A percentile compares a stretch with the other conserved stretches of the same genome.
These are phyloP conservation scores for Coryphaenoides rupestris DNA, from an alignment of 2,113 vertebrate genomes.

Conservation along the genomic window DNA sequence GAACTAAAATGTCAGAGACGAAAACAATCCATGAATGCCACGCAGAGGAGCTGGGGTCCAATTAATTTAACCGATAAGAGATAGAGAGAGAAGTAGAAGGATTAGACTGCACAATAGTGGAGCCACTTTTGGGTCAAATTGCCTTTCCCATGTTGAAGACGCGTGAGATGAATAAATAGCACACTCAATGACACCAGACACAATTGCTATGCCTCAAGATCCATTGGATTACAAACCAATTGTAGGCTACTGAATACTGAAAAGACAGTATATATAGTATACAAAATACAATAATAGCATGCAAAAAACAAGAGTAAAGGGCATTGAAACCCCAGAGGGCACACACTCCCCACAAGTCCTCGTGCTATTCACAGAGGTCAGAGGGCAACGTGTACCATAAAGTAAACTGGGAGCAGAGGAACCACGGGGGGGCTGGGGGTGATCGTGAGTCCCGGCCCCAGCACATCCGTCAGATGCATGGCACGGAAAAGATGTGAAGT, in stretches of 20 bases:
- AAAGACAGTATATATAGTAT: conserved; percentile 21
- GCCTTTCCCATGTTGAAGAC: too few relatives aligned
- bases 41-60: too few relatives aligned
- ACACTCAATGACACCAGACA: too few relatives aligned
- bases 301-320: conserved; percentile 22
- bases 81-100: conserved; percentile 8
- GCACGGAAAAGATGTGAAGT: conserved; percentile 43
- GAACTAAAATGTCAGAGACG: too few relatives aligned
- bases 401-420: conserved; percentile 4
- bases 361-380: conserved; percentile 43
- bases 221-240: too few relatives aligned
- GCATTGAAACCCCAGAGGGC: conserved; percentile 16
- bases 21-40: too few relatives aligned
- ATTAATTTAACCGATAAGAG: background rate
- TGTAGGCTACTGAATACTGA: too few relatives aligned
- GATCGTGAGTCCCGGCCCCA: conserved; percentile 37
- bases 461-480: conserved; percentile 23
- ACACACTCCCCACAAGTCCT: conserved; percentile 29
- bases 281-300: conserved; percentile 6
- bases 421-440: conserved; percentile 27
- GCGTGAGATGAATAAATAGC: too few relatives aligned
- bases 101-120: conserved; percentile 16
- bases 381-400: conserved; percentile 28
- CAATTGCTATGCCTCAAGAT: too few relatives aligned
- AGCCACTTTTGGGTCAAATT: background rate